Percentiles rank a stretch among this genome's conserved stretches.
Conservation (phyloP, 2,113 vertebrate genomes). For the Lophura nycthemera region DNA sequence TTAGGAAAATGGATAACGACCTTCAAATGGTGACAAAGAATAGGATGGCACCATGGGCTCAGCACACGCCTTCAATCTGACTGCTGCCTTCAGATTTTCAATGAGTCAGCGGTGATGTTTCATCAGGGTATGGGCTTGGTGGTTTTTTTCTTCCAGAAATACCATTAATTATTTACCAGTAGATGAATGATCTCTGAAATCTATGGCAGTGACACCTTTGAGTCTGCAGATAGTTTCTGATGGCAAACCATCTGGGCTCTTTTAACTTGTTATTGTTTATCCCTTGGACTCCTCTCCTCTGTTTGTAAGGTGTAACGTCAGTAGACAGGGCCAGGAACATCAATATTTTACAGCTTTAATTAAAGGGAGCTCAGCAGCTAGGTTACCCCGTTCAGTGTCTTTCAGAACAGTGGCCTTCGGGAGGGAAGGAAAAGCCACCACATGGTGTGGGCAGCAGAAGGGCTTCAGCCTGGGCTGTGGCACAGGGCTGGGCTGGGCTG, state of each 20-base stretch:
- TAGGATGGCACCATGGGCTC: background rate
- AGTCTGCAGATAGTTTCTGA: conserved; percentile 62
- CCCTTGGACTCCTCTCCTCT: conserved; percentile 57
- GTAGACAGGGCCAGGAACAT: conserved; percentile 75
- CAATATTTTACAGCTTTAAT: conserved; percentile 82
- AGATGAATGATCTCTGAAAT: conserved; percentile 67
- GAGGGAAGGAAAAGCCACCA: background rate
- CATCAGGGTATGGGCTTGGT: conserved; percentile 19
- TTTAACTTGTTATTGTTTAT: conserved; percentile 70
- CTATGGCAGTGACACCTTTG: conserved; percentile 66
- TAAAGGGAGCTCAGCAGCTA: conserved; percentile 60
- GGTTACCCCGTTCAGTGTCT: background rate
- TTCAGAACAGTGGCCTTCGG: background rate
- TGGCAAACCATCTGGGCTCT: conserved; percentile 73
- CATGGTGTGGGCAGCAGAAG: fast-evolving
- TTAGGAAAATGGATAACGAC: background rate
- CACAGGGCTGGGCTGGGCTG: background rate
- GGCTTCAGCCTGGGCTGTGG: background rate
- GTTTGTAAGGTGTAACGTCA: conserved; percentile 71
- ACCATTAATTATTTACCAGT: conserved; percentile 76
- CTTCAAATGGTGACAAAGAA: background rate
- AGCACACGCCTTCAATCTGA: background rate
- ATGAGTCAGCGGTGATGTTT: conserved; percentile 35
- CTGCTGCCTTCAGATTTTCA: conserved; percentile 21
- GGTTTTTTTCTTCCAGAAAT: conserved; percentile 54